Evolutionary conservation across 2,797 vertebrate genomes (phyloP), one percentile per base, ranked within the genome.

Genomic region (Podarcis siculus): DNA sequence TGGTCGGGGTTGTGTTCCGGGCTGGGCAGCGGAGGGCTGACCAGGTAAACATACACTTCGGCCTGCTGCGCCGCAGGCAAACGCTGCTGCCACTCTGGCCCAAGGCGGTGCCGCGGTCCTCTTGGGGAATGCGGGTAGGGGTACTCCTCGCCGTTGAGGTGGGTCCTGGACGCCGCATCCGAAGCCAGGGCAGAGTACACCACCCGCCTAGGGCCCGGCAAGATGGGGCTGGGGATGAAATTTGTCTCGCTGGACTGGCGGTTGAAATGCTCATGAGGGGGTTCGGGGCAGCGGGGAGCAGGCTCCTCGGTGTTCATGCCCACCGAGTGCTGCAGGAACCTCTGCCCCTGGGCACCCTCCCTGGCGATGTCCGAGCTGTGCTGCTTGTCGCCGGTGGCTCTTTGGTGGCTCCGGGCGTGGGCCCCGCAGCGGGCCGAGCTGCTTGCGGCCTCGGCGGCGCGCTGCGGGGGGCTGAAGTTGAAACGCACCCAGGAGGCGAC

Each of bases 391-490:
- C 88, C 86, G 3, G 89, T 89, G 0, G 80, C 83, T 66, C 79
- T 86, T 87, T 83, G 82, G 71, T 85, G 89, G 55, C 0, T 83
- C 21, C 37, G 87, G 4, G n/a, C 78, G 49, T n/a, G 9, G 30
- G 4, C 2, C 30, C 85, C 87, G 49, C 80, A 55, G 27, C 35
- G 76, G 55, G 12, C 2, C 13, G 91, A 86, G 45, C 87, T 86
- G 8, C 64, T 12, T 39, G 69, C 86, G 8, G n/a, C 25, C 75
- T 49, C 76, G 32, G 88, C 77, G 49, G 1, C 75, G 42, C 79
- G 0, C 2, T 27, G 76, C 30, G 87, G 82, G 23, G 93, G 89
- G 84, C 83, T 91, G 89, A 85, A 86, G 42, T 58, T 90, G 49
- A 89, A 85, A 17, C 0, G 83, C 77, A 82, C 67, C 5, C n/a